Evolutionary conservation across 2,888 invertebrate species (phyloP).

Genomic region (Dermolepida albohirtum): DNA sequence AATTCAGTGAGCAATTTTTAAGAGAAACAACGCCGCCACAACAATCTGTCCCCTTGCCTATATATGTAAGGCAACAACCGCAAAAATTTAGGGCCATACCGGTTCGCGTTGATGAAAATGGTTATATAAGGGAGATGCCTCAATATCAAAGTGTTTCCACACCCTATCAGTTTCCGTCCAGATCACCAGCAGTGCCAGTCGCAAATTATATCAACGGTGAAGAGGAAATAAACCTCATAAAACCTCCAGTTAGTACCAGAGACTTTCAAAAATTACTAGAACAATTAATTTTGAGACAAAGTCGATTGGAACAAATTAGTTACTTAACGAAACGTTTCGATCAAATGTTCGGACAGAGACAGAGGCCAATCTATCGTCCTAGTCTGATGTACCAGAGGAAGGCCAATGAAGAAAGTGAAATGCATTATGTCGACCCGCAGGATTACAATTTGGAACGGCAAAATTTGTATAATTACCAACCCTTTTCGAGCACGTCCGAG

Average conservation of each 20-base stretch:
- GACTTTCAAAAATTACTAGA: conserved; percentile 78
- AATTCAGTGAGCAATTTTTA: conserved; percentile 50
- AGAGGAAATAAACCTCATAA: conserved; percentile 71
- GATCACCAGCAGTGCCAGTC: conserved; percentile 45
- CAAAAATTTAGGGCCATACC: conserved; percentile 58
- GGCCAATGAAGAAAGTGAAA: conserved; percentile 38
- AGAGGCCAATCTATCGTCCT: conserved; percentile 40
- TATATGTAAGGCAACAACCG: conserved; percentile 20
- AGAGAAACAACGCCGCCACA: conserved; percentile 18
- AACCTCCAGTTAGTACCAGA: conserved; percentile 77
- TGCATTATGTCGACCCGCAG: conserved; percentile 35
- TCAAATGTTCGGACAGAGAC: conserved; percentile 35
- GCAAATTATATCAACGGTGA: conserved; percentile 52
- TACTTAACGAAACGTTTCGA: conserved; percentile 53
- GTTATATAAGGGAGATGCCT: conserved; percentile 58
- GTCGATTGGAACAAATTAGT: conserved; percentile 70
- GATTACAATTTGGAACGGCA: conserved; percentile 44
- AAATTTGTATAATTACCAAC: conserved; percentile 48
- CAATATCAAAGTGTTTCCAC: conserved; percentile 50
- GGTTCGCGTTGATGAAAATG: conserved; percentile 62
- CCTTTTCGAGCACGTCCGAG: conserved; percentile 47
- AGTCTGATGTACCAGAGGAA: conserved; percentile 40
- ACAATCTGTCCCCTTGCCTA: conserved; percentile 2
- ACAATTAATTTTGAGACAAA: conserved; percentile 74
- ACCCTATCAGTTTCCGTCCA: conserved; percentile 51